Conservation (phyloP, 1,140 invertebrate genomes). For the Tetranychus cinnabarinus region DNA sequence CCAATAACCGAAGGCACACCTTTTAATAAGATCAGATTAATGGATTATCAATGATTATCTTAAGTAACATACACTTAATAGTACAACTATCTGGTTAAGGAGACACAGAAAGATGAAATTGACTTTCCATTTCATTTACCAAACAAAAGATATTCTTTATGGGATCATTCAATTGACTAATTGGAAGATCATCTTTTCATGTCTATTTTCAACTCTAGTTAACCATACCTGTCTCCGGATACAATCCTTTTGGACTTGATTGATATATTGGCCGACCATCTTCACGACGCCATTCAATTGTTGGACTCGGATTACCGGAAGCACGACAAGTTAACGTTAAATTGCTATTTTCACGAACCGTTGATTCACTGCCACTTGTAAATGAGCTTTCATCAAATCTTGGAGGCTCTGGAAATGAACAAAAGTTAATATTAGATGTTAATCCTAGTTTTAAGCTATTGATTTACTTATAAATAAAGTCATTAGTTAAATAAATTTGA, state of each 20-base stretch:
- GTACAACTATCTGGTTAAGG: no score
- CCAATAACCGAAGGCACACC: constrained; percentile 20
- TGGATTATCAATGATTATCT: neutral
- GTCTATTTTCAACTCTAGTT: neutral
- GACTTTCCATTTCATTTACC: no score
- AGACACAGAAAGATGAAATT: no score
- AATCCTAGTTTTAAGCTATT: neutral
- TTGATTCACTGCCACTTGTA: constrained; percentile 11
- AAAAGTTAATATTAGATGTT: neutral
- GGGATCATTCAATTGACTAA: neutral
- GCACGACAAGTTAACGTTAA: constrained; percentile 27
- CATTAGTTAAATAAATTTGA: no score
- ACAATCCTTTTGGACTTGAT: neutral
- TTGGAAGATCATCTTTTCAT: neutral
- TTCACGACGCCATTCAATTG: constrained; percentile 66
- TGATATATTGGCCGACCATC: constrained; percentile 53
- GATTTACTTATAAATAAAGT: no score
- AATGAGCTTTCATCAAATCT: constrained; percentile 1
- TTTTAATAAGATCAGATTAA: neutral
- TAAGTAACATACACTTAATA: neutral
- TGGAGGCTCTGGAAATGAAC: neutral
- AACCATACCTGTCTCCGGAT: neutral
- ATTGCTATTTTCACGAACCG: constrained; percentile 20
- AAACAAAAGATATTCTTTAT: no score
- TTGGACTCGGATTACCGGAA: constrained; percentile 24